Base-by-base conservation (phyloP, 1,140 invertebrate species). In the Polyergus mexicanus region DNA sequence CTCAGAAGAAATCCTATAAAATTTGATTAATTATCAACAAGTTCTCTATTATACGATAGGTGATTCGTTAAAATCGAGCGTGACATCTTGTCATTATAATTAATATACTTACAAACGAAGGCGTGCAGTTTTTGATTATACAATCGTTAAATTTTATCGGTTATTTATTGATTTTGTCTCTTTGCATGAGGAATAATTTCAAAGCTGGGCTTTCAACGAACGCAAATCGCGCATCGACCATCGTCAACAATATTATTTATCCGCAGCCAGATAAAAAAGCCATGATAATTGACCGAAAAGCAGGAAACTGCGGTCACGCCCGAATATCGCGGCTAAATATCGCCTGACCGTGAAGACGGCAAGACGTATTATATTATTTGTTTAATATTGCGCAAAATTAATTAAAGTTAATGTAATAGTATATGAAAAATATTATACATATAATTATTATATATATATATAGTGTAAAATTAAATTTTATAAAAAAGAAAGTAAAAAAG, bases 221-320 rank as follows among this genome's bases (percentile, higher is more conserved):
- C 22, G 35, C 25, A 13, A 58, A 32, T 58, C 54, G 54, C 4
- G 2, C 28, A 54, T 3, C 16, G 28, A 5, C 28, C 28, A 35
- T 28, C 47, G 47, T 6, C 47, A 28, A 71, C 68, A 25, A 58
- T 22, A 28, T 83, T 83, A 72, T 81, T 81, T 72, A 25, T 41
- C 7, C 25, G 25, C 19, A 44, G 19, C 2, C 1, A 47, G 78
- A 83, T 72, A 83, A 83, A 83, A 66, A 83, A 60, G 44, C 38
- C 51, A 1, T 83, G 78, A 83, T 83, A 83, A 83, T 81, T 58
- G 38, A 60, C n/a, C 68, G 19, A 74, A 74, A 74, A 83, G 78
- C 78, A 72, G 78, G 78, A 83, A 83, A n/a, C 16, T 83, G 78
- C 35, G 78, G 78, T 83, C 41, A 35, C 3, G 54, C n/a, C 78